Percentiles rank a stretch among this genome's conserved stretches.
phyloP scores from a whole-genome alignment of 2,888 invertebrate species.

The Rapana venosa region DNA sequence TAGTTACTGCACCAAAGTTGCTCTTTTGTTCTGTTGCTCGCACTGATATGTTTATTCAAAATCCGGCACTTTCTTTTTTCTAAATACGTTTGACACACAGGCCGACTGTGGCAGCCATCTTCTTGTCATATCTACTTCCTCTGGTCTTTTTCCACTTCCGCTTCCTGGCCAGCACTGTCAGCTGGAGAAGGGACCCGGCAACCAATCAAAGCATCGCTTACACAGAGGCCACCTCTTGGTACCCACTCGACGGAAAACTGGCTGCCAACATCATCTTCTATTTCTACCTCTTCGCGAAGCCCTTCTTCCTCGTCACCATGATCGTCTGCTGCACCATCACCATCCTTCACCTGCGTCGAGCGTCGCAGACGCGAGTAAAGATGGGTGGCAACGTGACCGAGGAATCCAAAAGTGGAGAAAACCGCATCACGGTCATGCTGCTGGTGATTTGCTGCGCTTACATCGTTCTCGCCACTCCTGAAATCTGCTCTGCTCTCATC shows the following conservation, averaged over 20 bases:
- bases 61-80: too few relatives aligned
- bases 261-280: not conserved
- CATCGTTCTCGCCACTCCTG: not conserved
- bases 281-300: not conserved
- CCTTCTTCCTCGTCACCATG: not conserved
- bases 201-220: constrained; percentile 6
- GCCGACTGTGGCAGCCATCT: too few relatives aligned
- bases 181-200: not conserved
- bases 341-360: not conserved
- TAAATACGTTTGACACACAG: too few relatives aligned
- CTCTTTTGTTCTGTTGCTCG: too few relatives aligned
- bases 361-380: not conserved
- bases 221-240: not conserved
- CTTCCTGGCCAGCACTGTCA: not conserved
- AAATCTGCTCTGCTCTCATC: not conserved
- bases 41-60: too few relatives aligned
- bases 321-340: not conserved
- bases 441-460: not conserved
- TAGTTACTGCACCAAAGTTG: too few relatives aligned
- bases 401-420: not conserved
- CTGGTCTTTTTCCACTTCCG: too few relatives aligned
- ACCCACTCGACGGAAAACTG: not conserved
- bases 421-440: not conserved
- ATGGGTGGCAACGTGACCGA: not conserved
- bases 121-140: too few relatives aligned